Base-by-base conservation (phyloP, 2,888 invertebrate genomes). In the Empis livida region DNA sequence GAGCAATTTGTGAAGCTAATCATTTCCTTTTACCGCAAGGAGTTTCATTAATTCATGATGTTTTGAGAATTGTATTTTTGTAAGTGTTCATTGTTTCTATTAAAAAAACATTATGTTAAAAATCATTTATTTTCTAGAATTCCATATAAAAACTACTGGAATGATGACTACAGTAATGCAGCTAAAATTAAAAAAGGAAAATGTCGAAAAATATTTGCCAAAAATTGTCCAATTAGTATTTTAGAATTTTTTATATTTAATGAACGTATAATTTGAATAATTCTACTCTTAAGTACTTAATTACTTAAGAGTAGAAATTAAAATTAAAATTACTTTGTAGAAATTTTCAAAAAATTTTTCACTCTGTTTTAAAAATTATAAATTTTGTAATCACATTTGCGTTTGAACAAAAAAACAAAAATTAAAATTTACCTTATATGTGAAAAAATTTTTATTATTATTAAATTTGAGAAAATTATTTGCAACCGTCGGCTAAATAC, bases 1-100 rank as follows among this genome's bases (percentile, higher is more conserved):
- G 78, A 55, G 75, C 78, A 50, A 76, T 84, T 55, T 84, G 84
- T 58, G 83, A 84, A 57, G 73, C 78, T 1, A 71, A 70, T 51
- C 62, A 64, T 40, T 67, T 72, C 53, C 61, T 80, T 17, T 73
- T 73, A 17, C 68, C 74, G 1, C 73, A 71, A 20, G 78, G 78
- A 23, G 71, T 71, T 55, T 80, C 79, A 1, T 68, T 83, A 43
- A 71, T 81, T 45, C 79, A 79, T 51, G 82, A 83, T 61, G 61
- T 82, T 43, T 57, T 83, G 37, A 71, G 76, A 53, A 71, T 76
- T 30, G 62, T 82, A 55, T 76, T 84, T 53, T 74, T 73, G 84
- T 83, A 61, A 62, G 65, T 38, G 13, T 38, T 9, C 9, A 11
- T 3, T 5, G 8, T 14, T 10, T 10, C 11, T 40, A 16, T 20